Evolutionary conservation across 2,888 invertebrate genomes (phyloP).

Genomic region (Athetis lepigone): DNA sequence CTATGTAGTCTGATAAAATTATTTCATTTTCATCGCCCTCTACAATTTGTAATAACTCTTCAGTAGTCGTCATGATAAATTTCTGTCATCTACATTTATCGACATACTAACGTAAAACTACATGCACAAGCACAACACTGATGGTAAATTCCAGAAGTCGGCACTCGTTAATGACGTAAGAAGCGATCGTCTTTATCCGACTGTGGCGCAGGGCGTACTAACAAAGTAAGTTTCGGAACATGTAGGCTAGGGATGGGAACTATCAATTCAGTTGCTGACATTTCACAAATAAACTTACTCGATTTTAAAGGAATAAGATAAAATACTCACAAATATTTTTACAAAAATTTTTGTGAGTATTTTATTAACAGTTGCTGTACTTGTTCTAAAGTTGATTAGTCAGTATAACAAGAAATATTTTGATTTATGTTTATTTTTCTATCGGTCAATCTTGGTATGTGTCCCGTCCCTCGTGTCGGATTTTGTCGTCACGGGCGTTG

Average conservation of each 20-base stretch:
- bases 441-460: too few relatives aligned
- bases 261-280: constrained; percentile 20
- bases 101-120: constrained; percentile 9
- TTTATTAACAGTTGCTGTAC: constrained; percentile 31
- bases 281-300: constrained; percentile 27
- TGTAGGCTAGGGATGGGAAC: constrained; percentile 29
- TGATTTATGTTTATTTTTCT: too few relatives aligned
- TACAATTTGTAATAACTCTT: constrained; percentile 30
- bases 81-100: constrained; percentile 16
- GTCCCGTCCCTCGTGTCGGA: too few relatives aligned
- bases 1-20: constrained; percentile 36
- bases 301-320: constrained; percentile 33
- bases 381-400: constrained; percentile 33
- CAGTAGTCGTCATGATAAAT: constrained; percentile 32
- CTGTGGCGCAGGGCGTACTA: constrained; percentile 22
- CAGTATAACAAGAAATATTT: too few relatives aligned
- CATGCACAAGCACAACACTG: constrained; percentile 21
- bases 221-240: constrained; percentile 18
- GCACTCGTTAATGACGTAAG: constrained; percentile 30
- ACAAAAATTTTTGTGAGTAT: constrained; percentile 24
- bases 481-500: constrained; percentile 21
- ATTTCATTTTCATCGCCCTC: constrained; percentile 39
- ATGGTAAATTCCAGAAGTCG: constrained; percentile 31
- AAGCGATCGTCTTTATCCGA: constrained; percentile 34
- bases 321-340: constrained; percentile 31